Conservation (phyloP, 2,113 vertebrate genomes). For the Apodemus sylvaticus region DNA sequence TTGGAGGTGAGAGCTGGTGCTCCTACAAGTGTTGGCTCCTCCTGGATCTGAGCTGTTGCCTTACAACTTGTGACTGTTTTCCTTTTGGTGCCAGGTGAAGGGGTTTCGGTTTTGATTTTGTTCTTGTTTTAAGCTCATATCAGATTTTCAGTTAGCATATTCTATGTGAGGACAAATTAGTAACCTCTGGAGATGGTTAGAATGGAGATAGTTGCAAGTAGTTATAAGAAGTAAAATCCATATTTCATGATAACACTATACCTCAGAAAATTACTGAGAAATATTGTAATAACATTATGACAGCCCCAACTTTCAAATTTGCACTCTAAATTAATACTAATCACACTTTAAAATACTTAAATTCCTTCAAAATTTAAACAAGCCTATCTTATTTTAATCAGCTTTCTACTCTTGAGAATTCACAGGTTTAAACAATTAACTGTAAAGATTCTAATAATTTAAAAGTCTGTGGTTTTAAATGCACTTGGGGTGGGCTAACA, state of each 20-base stretch:
- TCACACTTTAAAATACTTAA: constrained; percentile 51
- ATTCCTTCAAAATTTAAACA: constrained; percentile 64
- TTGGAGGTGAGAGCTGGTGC: constrained; percentile 19
- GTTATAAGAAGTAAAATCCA: constrained; percentile 49
- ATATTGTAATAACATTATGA: constrained; percentile 20
- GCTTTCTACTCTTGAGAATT: constrained; percentile 58
- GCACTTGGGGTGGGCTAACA: constrained; percentile 62
- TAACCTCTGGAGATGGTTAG: constrained; percentile 38
- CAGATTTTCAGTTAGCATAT: constrained; percentile 66
- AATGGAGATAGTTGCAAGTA: constrained; percentile 46
- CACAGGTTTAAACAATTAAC: constrained; percentile 58
- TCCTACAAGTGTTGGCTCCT: constrained; percentile 63
- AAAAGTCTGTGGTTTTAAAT: constrained; percentile 64
- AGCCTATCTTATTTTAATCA: constrained; percentile 51
- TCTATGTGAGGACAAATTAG: constrained; percentile 33
- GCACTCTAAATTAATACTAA: constrained; percentile 5
- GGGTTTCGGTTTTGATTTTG: background rate
- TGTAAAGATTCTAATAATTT: constrained; percentile 56
- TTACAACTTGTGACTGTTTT: constrained; percentile 44
- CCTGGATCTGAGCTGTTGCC: constrained; percentile 51
- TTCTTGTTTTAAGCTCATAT: constrained; percentile 61
- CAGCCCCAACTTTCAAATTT: background rate
- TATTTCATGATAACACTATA: background rate
- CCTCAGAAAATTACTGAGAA: constrained; percentile 40
- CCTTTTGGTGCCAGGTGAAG: constrained; percentile 55